Evolutionary conservation across 64 coral and sea anemone species (phyloP), one percentile per base, ranked within the genome.

Genomic region (Orbicella faveolata): DNA sequence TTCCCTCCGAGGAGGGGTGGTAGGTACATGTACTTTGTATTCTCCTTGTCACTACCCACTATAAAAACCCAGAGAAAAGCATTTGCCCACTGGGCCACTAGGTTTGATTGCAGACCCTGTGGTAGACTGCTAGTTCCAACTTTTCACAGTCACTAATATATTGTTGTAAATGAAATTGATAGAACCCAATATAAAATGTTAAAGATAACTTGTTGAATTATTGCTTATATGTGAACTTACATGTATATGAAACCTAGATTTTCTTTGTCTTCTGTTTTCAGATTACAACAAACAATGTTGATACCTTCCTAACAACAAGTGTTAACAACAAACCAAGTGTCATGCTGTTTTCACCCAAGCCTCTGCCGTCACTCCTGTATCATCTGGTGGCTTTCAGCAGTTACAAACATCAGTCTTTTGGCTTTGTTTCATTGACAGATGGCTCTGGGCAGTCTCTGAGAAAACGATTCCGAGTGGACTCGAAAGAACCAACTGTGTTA

Each of bases 321-420:
- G 34, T 89, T 21, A 89, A 89, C n/a, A 99, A 99, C 80, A 99
- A 94, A 77, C 97, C 97, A 2, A 78, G 90, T 33, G 89, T 93
- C 9, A 19, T 96, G 48, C 88, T 99, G 48, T 88, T 99, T 55
- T 92, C 94, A 44, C 84, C 88, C 65, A 99, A 96, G 70, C 52
- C 77, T 54, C 41, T 75, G 12, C 83, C 94, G 25, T 91, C 94
- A 77, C 83, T 93, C 11, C 91, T 99, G 14, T 94, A 96, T 73
- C 89, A 99, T 63, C 55, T 93, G 1, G 94, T 99, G 2, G 97
- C 90, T 7, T 99, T 99, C 74, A 78, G 72, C 16, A 92, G 91
- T 69, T 65, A 74, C 59, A 64, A 93, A 14, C 35, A 66, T 41
- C 79, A 96, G 14, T 79, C 88, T 39, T 90, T 99, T 91, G 97